Percentiles rank a stretch among this genome's conserved stretches.
Conservation (phyloP, 2,113 vertebrate species). For the Heptranchias perlo region DNA sequence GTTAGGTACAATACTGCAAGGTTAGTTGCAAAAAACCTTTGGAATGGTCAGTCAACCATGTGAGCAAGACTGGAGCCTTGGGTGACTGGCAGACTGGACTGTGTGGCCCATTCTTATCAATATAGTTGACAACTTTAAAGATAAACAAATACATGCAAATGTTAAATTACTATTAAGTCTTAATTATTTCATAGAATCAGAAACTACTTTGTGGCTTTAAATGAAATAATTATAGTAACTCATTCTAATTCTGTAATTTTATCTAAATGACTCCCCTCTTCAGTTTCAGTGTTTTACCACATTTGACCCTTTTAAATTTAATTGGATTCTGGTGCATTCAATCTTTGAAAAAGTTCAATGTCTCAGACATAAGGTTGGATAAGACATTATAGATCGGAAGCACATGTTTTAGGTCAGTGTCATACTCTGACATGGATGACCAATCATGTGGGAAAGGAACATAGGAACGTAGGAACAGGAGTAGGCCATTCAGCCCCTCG, state of each 20-base stretch:
- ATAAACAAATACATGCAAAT: background rate
- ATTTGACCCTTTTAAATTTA: background rate
- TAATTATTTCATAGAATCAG: background rate
- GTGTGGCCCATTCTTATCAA: background rate
- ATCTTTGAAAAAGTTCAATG: background rate
- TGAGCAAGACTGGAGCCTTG: background rate
- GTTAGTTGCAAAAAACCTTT: background rate
- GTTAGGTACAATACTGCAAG: background rate
- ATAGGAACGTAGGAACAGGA: too few species aligned
- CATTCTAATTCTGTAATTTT: background rate
- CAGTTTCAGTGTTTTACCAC: background rate
- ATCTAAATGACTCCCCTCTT: background rate
- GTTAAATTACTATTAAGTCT: background rate
- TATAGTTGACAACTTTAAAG: conserved; percentile 1
- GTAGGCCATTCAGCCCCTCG: too few species aligned
- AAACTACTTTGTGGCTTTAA: background rate
- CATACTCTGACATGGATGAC: background rate
- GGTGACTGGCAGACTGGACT: background rate
- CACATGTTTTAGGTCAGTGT: background rate
- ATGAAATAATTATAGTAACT: background rate
- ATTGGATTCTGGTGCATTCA: background rate
- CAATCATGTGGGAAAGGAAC: background rate
- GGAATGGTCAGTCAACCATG: background rate
- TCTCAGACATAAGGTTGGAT: background rate
- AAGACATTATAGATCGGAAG: background rate